Evolutionary conservation across 2,113 vertebrate genomes (phyloP).

Genomic region (Menura novaehollandiae): DNA sequence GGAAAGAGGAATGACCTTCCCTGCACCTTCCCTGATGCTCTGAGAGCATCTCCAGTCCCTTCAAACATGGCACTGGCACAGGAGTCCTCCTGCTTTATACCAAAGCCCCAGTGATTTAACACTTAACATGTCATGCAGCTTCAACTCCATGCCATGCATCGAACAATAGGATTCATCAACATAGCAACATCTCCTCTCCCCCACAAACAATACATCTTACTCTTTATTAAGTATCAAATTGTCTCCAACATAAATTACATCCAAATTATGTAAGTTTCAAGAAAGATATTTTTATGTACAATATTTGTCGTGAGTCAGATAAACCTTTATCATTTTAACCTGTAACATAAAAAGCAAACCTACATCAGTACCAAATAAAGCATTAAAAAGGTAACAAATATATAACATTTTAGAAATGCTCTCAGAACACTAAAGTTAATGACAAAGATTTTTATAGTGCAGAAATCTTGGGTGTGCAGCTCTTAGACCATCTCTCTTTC

Average conservation of each 20-base stretch:
- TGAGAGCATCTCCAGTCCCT: background rate
- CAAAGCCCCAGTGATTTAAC: background rate
- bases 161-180: background rate
- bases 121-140: background rate
- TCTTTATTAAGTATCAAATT: conserved; percentile 82
- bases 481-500: conserved; percentile 89
- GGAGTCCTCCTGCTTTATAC: background rate
- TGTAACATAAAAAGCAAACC: conserved; percentile 67
- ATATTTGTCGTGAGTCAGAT: conserved; percentile 68
- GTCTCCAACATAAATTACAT: conserved; percentile 80
- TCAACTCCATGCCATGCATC: background rate
- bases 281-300: conserved; percentile 74
- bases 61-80: background rate
- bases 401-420: conserved; percentile 72
- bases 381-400: conserved; percentile 74
- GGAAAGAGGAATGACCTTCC: background rate
- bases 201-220: conserved; percentile 43
- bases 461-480: background rate
- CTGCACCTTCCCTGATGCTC: background rate
- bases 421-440: conserved; percentile 67
- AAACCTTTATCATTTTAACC: conserved; percentile 70
- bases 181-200: background rate
- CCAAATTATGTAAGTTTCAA: conserved; percentile 69
- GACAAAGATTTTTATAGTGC: conserved; percentile 44
- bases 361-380: conserved; percentile 70